phyloP scores from a whole-genome alignment of 2,797 vertebrate species.

The Pangasius larnaudii region DNA sequence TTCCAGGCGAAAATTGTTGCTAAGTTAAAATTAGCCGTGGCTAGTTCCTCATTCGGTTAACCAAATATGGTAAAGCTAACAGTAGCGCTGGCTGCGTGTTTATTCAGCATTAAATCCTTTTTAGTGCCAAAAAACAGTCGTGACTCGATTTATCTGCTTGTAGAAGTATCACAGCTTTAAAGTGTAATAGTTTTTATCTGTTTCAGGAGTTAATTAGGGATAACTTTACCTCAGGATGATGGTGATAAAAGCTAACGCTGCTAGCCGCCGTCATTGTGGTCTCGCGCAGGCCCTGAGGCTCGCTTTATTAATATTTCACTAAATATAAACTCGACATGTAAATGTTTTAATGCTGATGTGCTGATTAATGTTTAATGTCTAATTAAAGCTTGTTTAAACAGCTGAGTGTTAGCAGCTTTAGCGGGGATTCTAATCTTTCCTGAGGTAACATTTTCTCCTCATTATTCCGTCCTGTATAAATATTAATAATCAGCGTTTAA shows the following conservation, averaged over 20 bases:
- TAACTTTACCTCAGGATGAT: not conserved
- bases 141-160: not conserved
- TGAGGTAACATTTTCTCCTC: not conserved
- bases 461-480: rapidly evolving
- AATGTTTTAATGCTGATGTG: not conserved
- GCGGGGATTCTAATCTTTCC: not conserved
- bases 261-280: not conserved
- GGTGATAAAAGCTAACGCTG: not conserved
- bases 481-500: not conserved
- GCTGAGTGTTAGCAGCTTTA: not conserved
- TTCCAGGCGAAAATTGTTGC: not conserved
- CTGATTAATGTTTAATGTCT: no score
- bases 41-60: constrained; percentile 23
- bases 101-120: not conserved
- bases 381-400: no score
- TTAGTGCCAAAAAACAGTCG: not conserved
- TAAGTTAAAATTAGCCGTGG: constrained; percentile 7
- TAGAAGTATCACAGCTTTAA: no score
- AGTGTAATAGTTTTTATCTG: not conserved
- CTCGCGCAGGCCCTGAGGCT: not conserved
- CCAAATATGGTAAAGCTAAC: constrained; percentile 17
- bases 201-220: not conserved
- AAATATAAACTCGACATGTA: not conserved
- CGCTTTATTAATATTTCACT: not conserved
- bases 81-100: not conserved